Percentiles rank a stretch among this genome's conserved stretches.
These are phyloP conservation scores for Eucriotettix oculatus DNA, from an alignment of 2,888 invertebrate species.

Conservation along the genomic window DNA sequence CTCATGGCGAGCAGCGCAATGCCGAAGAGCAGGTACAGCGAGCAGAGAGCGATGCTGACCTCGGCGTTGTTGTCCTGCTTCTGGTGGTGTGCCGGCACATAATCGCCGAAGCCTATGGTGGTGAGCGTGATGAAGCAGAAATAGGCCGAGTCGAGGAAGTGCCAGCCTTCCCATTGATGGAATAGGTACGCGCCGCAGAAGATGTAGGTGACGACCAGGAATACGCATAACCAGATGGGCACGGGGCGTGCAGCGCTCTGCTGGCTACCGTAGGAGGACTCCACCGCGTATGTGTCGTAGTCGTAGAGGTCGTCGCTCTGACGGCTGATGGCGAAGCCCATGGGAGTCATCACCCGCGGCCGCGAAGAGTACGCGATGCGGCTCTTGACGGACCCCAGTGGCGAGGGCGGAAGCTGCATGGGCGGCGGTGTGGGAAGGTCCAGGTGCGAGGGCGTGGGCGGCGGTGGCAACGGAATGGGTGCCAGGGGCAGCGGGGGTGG, in stretches of 20 bases:
- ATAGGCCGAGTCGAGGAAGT: constrained; percentile 73
- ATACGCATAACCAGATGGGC: constrained; percentile 79
- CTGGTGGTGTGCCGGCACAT: constrained; percentile 67
- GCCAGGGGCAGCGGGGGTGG: not conserved
- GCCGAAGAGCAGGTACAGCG: constrained; percentile 82
- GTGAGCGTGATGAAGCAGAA: constrained; percentile 89
- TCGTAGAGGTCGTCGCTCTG: constrained; percentile 21
- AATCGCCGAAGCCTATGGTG: constrained; percentile 85
- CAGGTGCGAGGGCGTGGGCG: constrained; percentile 13
- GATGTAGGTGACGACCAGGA: constrained; percentile 77
- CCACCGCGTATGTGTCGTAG: constrained; percentile 33
- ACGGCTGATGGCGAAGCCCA: constrained; percentile 45
- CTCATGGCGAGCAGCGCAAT: constrained; percentile 91
- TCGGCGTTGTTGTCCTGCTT: constrained; percentile 27
- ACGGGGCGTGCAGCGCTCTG: constrained; percentile 47
- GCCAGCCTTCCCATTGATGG: constrained; percentile 73
- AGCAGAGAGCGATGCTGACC: constrained; percentile 68
- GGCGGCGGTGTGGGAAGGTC: constrained; percentile 16
- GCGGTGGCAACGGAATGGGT: not conserved
- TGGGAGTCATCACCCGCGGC: constrained; percentile 48
- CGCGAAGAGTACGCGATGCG: constrained; percentile 18
- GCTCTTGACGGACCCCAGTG: constrained; percentile 4
- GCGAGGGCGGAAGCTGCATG: not conserved
- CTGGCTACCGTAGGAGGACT: constrained; percentile 23
- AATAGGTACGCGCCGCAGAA: constrained; percentile 77